These are phyloP conservation scores for Mythimna albipuncta DNA, from an alignment of 2,888 invertebrate species.

Conservation along the genomic window DNA sequence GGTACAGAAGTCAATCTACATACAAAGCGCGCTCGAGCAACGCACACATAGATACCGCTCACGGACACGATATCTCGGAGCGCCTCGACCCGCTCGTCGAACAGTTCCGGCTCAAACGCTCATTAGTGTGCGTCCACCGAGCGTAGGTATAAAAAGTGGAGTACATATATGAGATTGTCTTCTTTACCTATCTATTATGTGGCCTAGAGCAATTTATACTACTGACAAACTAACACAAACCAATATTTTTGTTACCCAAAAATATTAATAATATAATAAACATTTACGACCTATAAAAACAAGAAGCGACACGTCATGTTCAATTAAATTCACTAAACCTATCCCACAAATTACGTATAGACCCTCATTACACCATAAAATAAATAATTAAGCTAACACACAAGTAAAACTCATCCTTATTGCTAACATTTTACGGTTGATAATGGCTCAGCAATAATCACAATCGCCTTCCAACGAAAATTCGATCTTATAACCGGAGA, in stretches of 20 bases:
- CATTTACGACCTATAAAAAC: conserved; percentile 44
- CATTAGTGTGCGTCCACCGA: no score
- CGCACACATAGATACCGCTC: no score
- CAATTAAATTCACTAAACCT: conserved; percentile 58
- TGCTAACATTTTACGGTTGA: rapidly evolving
- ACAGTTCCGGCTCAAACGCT: no score
- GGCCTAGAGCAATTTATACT: not conserved
- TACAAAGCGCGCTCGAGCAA: no score
- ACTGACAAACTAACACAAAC: not conserved
- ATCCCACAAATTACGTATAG: conserved; percentile 47
- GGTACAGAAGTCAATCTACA: no score
- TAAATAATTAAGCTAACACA: conserved; percentile 40
- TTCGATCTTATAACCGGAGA: rapidly evolving
- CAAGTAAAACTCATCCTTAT: conserved; percentile 23
- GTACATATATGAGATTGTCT: no score
- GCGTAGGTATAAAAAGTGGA: no score
- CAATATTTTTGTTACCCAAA: conserved; percentile 38
- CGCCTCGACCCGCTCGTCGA: no score
- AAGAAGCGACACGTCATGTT: conserved; percentile 44
- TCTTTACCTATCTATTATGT: no score
- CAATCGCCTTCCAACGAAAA: not conserved
- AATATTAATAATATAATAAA: conserved; percentile 43
- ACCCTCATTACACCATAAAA: conserved; percentile 62
- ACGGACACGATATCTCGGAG: no score
- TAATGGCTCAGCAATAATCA: not conserved